Base-by-base conservation (phyloP, 53 echinoderm and acorn worm species). In the Astropecten irregularis region DNA sequence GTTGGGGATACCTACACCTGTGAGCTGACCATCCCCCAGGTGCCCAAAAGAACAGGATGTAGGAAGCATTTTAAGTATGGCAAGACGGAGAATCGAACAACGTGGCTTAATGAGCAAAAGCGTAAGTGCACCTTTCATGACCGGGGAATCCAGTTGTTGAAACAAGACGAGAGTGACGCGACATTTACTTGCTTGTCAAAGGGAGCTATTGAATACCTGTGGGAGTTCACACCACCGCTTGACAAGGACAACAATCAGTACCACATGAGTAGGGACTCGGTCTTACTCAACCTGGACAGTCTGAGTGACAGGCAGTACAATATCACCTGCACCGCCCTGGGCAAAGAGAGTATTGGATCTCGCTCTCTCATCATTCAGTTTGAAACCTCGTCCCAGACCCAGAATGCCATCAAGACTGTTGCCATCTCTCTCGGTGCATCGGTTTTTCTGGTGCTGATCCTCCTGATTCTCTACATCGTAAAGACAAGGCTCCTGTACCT, bases 241-340 rank as follows among this genome's bases (percentile, higher is more conserved):
- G 79, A 79, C 48, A 23, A 32, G 30, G 21, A 9, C 25, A 74
- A 38, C 18, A 61, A 79, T 3, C 79, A 79, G 34, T 79, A 79
- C 62, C 63, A 63, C 14, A 19, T 79, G 11, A 62, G 62, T 25
- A 11, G 1, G 1, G 79, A 61, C 3, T 33, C 63, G 13, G 61
- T 79, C 29, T n/a, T 79, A 19, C 62, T 79, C n/a, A 79, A 79
- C 62, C 11, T 79, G 4, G 79, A 79, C 28, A 79, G 44, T 13
- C 79, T 79, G 0, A 42, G 3, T 10, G 33, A 42, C 9, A 62
- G 14, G 18, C 60, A 62, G 20, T 79, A 62, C 47, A 79, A 62
- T 34, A 76, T 85, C 35, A 76, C 76, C 20, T 85, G 86, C 54
- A 76, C 76, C 4, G 86, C 86, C 9, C 34, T 69, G 2, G 86